Conservation (phyloP, 2,888 invertebrate genomes). For the Cheilosia vernalis region DNA sequence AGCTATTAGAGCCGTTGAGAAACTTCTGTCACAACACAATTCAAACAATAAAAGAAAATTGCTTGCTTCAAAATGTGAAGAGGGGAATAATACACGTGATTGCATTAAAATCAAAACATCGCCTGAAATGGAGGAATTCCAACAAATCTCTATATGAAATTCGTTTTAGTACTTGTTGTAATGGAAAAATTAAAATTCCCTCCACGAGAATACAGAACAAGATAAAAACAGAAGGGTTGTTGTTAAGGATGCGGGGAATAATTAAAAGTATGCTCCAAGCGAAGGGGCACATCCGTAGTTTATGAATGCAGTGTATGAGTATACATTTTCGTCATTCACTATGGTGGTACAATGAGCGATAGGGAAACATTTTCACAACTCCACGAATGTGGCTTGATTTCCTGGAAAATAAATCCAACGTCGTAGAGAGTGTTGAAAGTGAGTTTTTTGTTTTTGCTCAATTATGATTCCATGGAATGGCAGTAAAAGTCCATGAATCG, state of each 20-base stretch:
- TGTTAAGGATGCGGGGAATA: background rate
- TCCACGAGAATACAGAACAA: background rate
- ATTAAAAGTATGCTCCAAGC: constrained; percentile 22
- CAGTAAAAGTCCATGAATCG: constrained; percentile 24
- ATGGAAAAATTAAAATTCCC: background rate
- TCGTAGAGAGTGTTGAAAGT: constrained; percentile 1
- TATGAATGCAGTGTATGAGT: background rate
- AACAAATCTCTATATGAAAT: constrained; percentile 12
- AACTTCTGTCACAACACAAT: background rate
- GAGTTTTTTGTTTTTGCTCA: constrained; percentile 5
- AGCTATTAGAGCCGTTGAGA: background rate
- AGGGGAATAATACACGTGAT: background rate
- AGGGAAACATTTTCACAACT: background rate
- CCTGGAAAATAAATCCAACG: background rate
- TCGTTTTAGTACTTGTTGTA: background rate
- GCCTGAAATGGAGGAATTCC: background rate
- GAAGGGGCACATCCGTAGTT: background rate
- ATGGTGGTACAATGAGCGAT: background rate
- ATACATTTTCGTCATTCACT: background rate
- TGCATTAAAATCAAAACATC: constrained; percentile 22
- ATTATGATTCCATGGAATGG: constrained; percentile 21
- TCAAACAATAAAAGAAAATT: constrained; percentile 3
- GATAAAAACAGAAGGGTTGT: background rate
- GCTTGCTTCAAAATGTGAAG: background rate
- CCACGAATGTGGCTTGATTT: constrained; percentile 25